A percentile compares a stretch with the other conserved stretches of the same genome.
phyloP scores from a whole-genome alignment of 1,140 invertebrate species.

The Temnothorax curvispinosus region DNA sequence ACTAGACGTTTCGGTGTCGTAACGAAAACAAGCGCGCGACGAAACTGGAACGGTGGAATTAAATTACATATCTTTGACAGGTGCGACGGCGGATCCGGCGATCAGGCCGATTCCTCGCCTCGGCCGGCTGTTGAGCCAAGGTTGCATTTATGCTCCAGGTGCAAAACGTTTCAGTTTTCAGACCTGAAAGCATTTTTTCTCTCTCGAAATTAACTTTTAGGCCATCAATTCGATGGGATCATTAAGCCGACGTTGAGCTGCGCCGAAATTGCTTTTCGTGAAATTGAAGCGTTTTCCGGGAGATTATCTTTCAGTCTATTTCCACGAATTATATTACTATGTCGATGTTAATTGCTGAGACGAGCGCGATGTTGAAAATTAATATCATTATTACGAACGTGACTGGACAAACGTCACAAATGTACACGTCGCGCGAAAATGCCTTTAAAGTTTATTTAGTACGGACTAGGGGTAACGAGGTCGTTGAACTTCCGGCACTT shows the following conservation, averaged over 20 bases:
- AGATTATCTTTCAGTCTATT: neutral
- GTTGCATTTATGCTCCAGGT: constrained; percentile 66
- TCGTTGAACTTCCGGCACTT: constrained; percentile 9
- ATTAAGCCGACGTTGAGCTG: neutral
- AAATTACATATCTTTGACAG: constrained; percentile 54
- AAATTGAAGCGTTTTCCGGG: neutral
- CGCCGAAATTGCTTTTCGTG: neutral
- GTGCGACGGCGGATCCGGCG: constrained; percentile 64
- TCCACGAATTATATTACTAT: neutral
- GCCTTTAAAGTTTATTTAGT: neutral
- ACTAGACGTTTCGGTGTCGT: neutral
- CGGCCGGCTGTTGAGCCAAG: constrained; percentile 57
- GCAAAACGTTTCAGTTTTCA: constrained; percentile 64
- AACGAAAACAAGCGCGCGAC: constrained; percentile 20
- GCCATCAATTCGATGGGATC: neutral
- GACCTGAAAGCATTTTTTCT: constrained; percentile 58
- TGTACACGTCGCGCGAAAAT: neutral
- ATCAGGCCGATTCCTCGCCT: constrained; percentile 35
- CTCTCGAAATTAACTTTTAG: neutral
- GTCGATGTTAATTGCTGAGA: neutral
- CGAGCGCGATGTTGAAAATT: neutral
- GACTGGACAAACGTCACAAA: neutral
- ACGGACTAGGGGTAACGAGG: neutral
- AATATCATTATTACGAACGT: neutral
- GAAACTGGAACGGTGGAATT: constrained; percentile 38